Base-by-base conservation (phyloP, 2,888 invertebrate genomes). In the Meteorus cinctellus region DNA sequence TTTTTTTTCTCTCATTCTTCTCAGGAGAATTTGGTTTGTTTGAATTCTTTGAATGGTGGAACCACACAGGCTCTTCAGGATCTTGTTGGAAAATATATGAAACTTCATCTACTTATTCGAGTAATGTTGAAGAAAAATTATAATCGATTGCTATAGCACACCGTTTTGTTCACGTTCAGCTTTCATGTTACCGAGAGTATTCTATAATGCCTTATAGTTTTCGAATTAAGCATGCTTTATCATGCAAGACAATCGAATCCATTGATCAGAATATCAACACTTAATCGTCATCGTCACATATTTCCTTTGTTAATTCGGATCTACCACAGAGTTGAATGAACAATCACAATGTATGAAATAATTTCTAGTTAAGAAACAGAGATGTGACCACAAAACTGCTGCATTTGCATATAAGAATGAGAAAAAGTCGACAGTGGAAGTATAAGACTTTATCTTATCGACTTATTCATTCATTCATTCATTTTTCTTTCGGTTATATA, bases 31-130 rank as follows among this genome's bases (percentile, higher is more conserved):
- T 78, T 87, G 68, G 89, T 91, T 1, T 90, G 90, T 76, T 83
- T 91, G 48, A 89, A 88, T 76, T 85, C 88, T 1, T 66, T 89
- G 14, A 80, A 82, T 10, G 89, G 89, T 84, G 93, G 94, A 0
- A 92, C 93, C 0, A 94, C 93, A 0, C 87, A 90, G 0, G 93
- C 94, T 0, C 86, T 95, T 2, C 92, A 92, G 76, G 90, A 93
- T 27, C 90, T 94, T 77, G 90, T 93, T 70, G 92, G 93, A 24
- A 91, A 91, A 45, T 93, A 92, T 14, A 93, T 92, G 86, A 92
- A 91, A 59, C 91, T 94, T 0, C 91, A 92, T 67, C 88, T 90
- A 51, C 90, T 95, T 82, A 90, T 92, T 45, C 91, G 92, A 90
- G 94, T 94, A 88, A 81, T 19, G 6, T 65, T 16, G n/a, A 31